Base-by-base conservation (phyloP, 2,113 vertebrate species). In the Cynocephalus volans region DNA sequence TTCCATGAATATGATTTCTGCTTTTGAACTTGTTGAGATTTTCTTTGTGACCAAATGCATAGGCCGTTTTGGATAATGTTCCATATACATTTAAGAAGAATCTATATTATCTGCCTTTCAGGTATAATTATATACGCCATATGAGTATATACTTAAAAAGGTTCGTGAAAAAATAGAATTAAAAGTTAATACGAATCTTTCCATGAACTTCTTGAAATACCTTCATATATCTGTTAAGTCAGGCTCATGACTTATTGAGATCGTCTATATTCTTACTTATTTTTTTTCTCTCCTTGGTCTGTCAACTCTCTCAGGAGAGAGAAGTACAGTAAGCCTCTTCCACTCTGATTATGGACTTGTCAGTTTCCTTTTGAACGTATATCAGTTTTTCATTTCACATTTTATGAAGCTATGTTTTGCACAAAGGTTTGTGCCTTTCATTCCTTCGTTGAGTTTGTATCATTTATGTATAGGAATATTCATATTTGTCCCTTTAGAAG, bases 21-120 rank as follows among this genome's bases (percentile, higher is more conserved):
- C n/a, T 65, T 84, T 70, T 72, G 33, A 60, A 77, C 56, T 83
- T 87, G 41, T 64, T 82, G 48, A 75, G 48, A 94, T 77, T 94
- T 90, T 86, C 24, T 70, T 76, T 70, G 54, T 23, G 24, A 70
- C 19, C 76, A 69, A 83, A 52, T 8, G 36, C 19, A 58, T 50
- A 52, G 41, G 45, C 17, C 64, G 48, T 45, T 90, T 82, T 28
- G 14, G 41, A 56, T 88, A 82, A 36, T 36, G 41, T 19, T 64
- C 62, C 45, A 9, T 8, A 31, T 24, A 60, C 21, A 50, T 60
- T 80, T 60, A 56, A 54, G 54, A 52, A 85, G 54, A 67, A 48
- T 54, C 64, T 79, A 15, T 73, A 26, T 73, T 79, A 41, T 72
- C 45, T 58, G 45, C 65, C 41, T 48, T 1, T 6, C 26, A 17